These are phyloP conservation scores for Lasiurus borealis DNA, from an alignment of 2,113 vertebrate species.

Conservation along the genomic window DNA sequence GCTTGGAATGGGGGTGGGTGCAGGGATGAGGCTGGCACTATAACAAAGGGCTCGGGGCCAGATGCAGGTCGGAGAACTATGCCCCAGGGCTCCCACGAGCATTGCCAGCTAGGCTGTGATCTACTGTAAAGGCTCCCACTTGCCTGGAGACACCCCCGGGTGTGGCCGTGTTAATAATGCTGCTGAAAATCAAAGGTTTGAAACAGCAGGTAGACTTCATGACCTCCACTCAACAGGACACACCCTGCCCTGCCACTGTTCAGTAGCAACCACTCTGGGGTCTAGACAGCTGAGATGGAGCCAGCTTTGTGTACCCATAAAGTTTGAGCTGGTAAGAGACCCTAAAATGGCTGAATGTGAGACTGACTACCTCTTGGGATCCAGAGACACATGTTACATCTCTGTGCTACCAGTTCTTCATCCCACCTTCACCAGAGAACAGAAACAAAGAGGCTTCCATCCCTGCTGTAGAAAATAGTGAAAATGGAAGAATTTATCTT, in stretches of 20 bases:
- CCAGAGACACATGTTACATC: not conserved
- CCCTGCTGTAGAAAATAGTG: not conserved
- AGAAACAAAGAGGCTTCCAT: not conserved
- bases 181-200: not conserved
- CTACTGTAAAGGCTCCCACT: not conserved
- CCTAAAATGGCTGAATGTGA: not conserved
- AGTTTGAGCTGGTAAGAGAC: not conserved
- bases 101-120: no score
- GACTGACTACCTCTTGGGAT: not conserved
- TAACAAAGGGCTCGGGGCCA: not conserved
- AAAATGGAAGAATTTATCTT: not conserved
- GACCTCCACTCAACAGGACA: not conserved
- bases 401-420: not conserved
- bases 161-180: no score
- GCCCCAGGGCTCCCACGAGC: accelerated
- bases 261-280: not conserved
- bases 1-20: no score
- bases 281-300: accelerated
- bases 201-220: not conserved
- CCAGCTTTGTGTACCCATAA: not conserved
- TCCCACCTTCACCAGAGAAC: accelerated
- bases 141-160: not conserved
- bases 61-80: accelerated
- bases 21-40: not conserved
- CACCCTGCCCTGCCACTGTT: not conserved